Conservation (phyloP, 2,888 invertebrate species). For the Cacoxenus indagator region DNA sequence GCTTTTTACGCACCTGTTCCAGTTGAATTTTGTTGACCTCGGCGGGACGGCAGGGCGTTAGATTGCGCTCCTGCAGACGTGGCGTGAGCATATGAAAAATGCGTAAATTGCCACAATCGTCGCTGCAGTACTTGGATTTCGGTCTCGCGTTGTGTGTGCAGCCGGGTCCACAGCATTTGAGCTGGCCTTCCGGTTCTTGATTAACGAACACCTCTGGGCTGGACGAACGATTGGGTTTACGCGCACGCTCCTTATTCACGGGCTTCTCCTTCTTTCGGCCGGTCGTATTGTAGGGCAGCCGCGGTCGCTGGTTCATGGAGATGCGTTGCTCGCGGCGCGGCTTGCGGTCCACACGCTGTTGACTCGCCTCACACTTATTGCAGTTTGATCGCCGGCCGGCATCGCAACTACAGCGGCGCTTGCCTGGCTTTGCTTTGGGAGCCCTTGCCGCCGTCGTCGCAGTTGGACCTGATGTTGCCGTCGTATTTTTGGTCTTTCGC, state of each 20-base stretch:
- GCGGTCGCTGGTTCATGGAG: constrained; percentile 64
- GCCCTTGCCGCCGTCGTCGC: too few relatives aligned
- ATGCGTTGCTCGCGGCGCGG: constrained; percentile 73
- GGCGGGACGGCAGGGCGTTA: constrained; percentile 88
- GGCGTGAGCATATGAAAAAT: constrained; percentile 86
- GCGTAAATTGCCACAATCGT: constrained; percentile 88
- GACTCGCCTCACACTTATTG: constrained; percentile 67
- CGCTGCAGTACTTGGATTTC: constrained; percentile 93
- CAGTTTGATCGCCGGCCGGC: constrained; percentile 74
- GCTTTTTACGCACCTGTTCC: constrained; percentile 83
- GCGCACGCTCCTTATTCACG: constrained; percentile 54
- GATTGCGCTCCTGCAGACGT: constrained; percentile 93
- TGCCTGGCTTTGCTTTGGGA: too few relatives aligned
- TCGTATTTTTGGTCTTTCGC: too few relatives aligned
- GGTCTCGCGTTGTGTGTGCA: constrained; percentile 85
- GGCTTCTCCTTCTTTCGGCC: constrained; percentile 59
- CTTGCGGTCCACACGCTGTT: constrained; percentile 67
- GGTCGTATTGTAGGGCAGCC: constrained; percentile 63
- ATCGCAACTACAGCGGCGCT: constrained; percentile 83
- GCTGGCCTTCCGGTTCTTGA: constrained; percentile 75
- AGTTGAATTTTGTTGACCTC: constrained; percentile 80
- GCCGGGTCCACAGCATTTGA: constrained; percentile 93
- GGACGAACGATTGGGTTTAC: constrained; percentile 57
- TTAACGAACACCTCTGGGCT: constrained; percentile 68
- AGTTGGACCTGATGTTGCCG: too few relatives aligned